phyloP scores from a whole-genome alignment of 1,140 invertebrate genomes.

The Solenopsis fugax region DNA sequence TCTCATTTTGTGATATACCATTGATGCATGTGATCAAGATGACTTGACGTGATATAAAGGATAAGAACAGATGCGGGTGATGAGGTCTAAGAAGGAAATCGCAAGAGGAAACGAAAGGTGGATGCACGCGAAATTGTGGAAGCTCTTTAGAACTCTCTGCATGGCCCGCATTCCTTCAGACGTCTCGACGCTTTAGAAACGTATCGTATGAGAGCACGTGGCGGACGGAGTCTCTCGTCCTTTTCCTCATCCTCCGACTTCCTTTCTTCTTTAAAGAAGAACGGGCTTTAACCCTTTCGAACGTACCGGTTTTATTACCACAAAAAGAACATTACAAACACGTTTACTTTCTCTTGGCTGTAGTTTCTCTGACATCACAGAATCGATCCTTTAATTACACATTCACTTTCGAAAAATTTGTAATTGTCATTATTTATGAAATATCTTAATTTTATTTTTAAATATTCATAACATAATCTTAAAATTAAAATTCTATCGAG shows the following conservation, averaged over 20 bases:
- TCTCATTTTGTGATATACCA: not conserved
- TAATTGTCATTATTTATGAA: not conserved
- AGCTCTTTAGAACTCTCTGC: slow-evolving; percentile 76
- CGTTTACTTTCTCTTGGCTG: not conserved
- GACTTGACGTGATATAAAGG: slow-evolving; percentile 39
- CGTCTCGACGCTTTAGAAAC: slow-evolving; percentile 54
- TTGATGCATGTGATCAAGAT: not conserved
- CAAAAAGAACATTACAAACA: slow-evolving; percentile 19
- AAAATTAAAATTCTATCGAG: not conserved
- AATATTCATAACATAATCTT: slow-evolving; percentile 8
- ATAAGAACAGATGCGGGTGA: slow-evolving; percentile 50
- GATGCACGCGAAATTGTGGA: slow-evolving; percentile 77
- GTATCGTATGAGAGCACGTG: slow-evolving; percentile 34
- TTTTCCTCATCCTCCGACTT: slow-evolving; percentile 19
- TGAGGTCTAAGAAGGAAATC: slow-evolving; percentile 20
- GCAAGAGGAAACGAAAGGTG: slow-evolving; percentile 6
- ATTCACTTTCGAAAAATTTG: not conserved
- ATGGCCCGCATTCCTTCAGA: slow-evolving; percentile 75
- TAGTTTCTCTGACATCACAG: not conserved
- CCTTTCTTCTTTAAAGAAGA: slow-evolving; percentile 64
- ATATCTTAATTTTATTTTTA: slow-evolving; percentile 10
- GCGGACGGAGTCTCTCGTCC: slow-evolving; percentile 5
- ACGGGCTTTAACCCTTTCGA: slow-evolving; percentile 76
- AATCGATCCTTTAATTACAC: not conserved
- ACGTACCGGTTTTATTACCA: slow-evolving; percentile 3